Evolutionary conservation across 1,140 invertebrate species (phyloP), one percentile per base, ranked within the genome.

Genomic region (Drosophila guanche): DNA sequence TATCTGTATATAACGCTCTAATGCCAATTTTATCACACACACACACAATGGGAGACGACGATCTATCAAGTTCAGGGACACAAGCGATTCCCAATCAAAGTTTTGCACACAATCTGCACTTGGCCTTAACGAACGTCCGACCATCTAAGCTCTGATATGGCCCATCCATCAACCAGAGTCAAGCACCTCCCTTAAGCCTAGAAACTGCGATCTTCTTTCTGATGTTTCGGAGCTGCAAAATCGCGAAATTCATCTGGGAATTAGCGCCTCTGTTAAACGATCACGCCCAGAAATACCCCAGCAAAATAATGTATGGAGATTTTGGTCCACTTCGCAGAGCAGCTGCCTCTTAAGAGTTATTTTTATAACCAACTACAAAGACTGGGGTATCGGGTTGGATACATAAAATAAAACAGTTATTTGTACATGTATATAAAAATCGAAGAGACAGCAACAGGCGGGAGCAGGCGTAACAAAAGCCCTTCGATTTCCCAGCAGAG

Each of bases 41-140:
- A 67, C 65, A 56, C 8, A 68, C 27, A 55, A 42, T 37, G 14
- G n/a, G 29, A 14, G 5, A n/a, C 40, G 37, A 37, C 25, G 33
- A 46, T 68, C 65, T 56, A 68, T 68, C 70, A 73, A 73, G 70
- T 73, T 73, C 70, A 73, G 69, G 70, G 70, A 25, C 52, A 56
- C 37, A 27, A 53, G 45, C 48, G 23, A 29, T 12, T 20, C n/a
- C 23, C 16, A 52, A 63, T 53, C 58, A 45, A 53, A 53, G 41
- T 14, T 33, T 16, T 33, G 2, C 23, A n/a, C 27, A 37, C 45
- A 20, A 70, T 62, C 54, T 16, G 45, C 33, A 33, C 33, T 61
- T 41, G 62, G 62, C 65, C 62, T 68, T 68, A 68, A 68, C 55
- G 40, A 29, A 42, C 27, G 51, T 68, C 65, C 29, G 16, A 68